phyloP scores from a whole-genome alignment of 2,888 invertebrate genomes.

The Dynastes maya region DNA sequence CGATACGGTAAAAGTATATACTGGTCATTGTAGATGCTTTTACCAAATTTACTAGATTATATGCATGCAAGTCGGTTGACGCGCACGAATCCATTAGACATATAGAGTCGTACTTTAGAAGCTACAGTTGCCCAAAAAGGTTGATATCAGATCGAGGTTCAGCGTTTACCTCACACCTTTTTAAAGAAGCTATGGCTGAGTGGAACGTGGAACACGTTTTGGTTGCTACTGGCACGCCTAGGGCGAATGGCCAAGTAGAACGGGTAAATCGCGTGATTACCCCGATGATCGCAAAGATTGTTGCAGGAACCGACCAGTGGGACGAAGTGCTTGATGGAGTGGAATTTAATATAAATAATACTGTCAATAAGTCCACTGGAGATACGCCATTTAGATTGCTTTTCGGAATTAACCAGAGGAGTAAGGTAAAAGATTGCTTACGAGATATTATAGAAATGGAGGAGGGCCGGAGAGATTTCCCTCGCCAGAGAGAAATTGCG shows the following conservation, averaged over 20 bases:
- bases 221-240: too few relatives aligned
- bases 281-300: conserved; percentile 51
- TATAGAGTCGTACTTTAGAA: conserved; percentile 55
- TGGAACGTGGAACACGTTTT: too few relatives aligned
- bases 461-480: too few relatives aligned
- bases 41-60: conserved; percentile 58
- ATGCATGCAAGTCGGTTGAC: conserved; percentile 54
- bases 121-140: conserved; percentile 56
- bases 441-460: conserved; percentile 11
- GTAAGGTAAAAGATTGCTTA: conserved; percentile 34
- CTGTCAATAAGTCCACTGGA: conserved; percentile 44
- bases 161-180: conserved; percentile 58
- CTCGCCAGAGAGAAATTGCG: not conserved
- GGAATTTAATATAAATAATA: conserved; percentile 56
- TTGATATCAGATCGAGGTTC: conserved; percentile 60
- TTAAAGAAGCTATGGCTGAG: conserved; percentile 55
- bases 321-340: conserved; percentile 52
- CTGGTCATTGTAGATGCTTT: conserved; percentile 58
- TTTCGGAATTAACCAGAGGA: conserved; percentile 47
- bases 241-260: too few relatives aligned
- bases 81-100: conserved; percentile 53
- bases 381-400: conserved; percentile 44
- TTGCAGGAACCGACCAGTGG: conserved; percentile 53
- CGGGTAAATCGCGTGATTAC: too few relatives aligned
- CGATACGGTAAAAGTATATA: conserved; percentile 53